Conservation (phyloP, 2,888 invertebrate species). For the Tribolium freemani region DNA sequence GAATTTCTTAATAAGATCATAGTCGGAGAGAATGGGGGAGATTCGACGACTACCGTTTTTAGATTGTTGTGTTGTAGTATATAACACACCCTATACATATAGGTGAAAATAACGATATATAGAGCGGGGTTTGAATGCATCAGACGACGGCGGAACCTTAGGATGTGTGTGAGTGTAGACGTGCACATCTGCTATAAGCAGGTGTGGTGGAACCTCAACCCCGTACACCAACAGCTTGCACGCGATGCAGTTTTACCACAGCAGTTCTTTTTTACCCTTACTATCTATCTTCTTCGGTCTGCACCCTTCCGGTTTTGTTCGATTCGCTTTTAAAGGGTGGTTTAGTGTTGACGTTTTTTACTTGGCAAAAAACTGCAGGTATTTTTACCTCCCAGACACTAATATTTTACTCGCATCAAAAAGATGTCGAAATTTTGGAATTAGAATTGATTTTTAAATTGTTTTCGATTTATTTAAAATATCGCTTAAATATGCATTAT, state of each 20-base stretch:
- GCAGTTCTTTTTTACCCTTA: slow-evolving; percentile 39
- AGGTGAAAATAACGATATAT: slow-evolving; percentile 13
- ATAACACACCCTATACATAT: background rate
- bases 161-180: slow-evolving; percentile 33
- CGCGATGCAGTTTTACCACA: slow-evolving; percentile 47
- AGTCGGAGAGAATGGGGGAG: too few relatives aligned
- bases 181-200: slow-evolving; percentile 58
- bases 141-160: slow-evolving; percentile 16
- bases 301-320: slow-evolving; percentile 40
- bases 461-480: too few relatives aligned
- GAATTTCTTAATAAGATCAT: background rate
- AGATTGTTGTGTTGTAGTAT: too few relatives aligned
- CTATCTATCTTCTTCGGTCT: slow-evolving; percentile 39
- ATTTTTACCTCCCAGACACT: background rate
- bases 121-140: slow-evolving; percentile 15
- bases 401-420: too few relatives aligned
- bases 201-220: slow-evolving; percentile 64
- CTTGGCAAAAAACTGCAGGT: slow-evolving; percentile 15
- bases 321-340: slow-evolving; percentile 20
- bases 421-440: too few relatives aligned
- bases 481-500: too few relatives aligned
- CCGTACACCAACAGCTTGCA: slow-evolving; percentile 63
- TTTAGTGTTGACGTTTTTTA: slow-evolving; percentile 15
- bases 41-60: too few relatives aligned
- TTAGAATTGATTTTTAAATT: too few relatives aligned